phyloP scores from a whole-genome alignment of 2,888 invertebrate genomes.

The Stenurella melanura region DNA sequence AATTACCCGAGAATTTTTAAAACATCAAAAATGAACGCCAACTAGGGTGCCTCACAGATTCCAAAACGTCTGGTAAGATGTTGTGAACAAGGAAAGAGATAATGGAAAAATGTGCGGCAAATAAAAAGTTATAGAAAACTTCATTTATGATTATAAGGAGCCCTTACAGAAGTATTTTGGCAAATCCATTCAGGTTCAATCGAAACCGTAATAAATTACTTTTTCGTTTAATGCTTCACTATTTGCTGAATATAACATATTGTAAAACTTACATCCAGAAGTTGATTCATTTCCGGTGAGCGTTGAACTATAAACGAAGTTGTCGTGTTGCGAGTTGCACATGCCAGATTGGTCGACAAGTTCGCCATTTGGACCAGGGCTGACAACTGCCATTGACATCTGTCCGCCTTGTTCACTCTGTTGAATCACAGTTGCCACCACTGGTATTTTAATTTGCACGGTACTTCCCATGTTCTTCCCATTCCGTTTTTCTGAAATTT shows the following conservation, averaged over 20 bases:
- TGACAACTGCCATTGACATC: constrained; percentile 70
- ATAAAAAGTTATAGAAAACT: too few relatives aligned
- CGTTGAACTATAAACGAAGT: constrained; percentile 55
- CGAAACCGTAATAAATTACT: too few relatives aligned
- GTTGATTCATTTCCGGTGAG: constrained; percentile 45
- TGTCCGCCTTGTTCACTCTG: constrained; percentile 67
- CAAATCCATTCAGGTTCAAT: too few relatives aligned
- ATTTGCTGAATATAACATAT: background rate
- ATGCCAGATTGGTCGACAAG: constrained; percentile 47
- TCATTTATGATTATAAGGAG: too few relatives aligned
- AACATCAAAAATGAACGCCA: too few relatives aligned
- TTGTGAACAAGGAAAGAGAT: too few relatives aligned
- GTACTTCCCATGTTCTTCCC: constrained; percentile 63
- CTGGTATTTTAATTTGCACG: constrained; percentile 71
- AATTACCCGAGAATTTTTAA: too few relatives aligned
- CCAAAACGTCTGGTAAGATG: too few relatives aligned
- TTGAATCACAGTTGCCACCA: constrained; percentile 72
- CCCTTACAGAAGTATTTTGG: too few relatives aligned
- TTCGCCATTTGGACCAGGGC: constrained; percentile 68
- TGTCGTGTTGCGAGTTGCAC: constrained; percentile 45
- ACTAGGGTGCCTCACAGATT: too few relatives aligned
- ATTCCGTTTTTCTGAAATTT: constrained; percentile 43
- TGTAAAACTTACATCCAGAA: constrained; percentile 19
- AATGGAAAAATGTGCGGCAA: too few relatives aligned
- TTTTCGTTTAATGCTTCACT: too few relatives aligned